Base-by-base conservation (phyloP, 2,113 vertebrate species). In the Leptocoma aspasia region DNA sequence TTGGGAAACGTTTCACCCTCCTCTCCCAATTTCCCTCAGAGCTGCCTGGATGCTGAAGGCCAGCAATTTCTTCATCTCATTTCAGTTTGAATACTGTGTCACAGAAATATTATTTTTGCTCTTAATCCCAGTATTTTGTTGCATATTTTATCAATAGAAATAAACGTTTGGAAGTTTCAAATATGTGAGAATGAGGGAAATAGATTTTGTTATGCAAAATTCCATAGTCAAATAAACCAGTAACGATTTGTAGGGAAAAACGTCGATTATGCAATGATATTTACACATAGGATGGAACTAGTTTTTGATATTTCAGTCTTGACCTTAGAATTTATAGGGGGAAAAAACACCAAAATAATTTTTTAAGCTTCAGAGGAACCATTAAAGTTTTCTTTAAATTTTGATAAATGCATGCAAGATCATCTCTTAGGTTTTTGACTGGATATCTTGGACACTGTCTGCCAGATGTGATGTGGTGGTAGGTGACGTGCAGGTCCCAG, bases 311-410 rank as follows among this genome's bases (percentile, higher is more conserved):
- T 59, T 86, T 86, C 28, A 66, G 3, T 13, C 6, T 7, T 21
- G 11, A n/a, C 7, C 26, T 60, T 31, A 65, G n/a, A 44, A 45
- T 42, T 70, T 52, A 54, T 3, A 16, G 11, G 6, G 4, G 0
- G 0, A 5, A 11, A 47, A 71, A 52, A 49, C 3, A 10, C 3
- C 1, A 24, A 54, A 70, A 37, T 8, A 19, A 1, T 37, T 76
- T 49, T 47, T 26, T 54, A 13, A 35, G 21, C 13, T 56, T 80
- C 50, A 56, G 49, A 60, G 23, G 15, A 80, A 23, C 2, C 9
- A 33, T 10, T 21, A 6, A 35, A 12, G 5, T 70, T 73, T 78
- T 24, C 12, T 50, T 77, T 18, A 44, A 26, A 42, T 79, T 69
- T 59, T 89, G 21, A n/a, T 68, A 50, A 75, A n/a, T n/a, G 3